Evolutionary conservation across 2,797 vertebrate species (phyloP), one percentile per base, ranked within the genome.

Genomic region (Typhlichthys eigenmanni): DNA sequence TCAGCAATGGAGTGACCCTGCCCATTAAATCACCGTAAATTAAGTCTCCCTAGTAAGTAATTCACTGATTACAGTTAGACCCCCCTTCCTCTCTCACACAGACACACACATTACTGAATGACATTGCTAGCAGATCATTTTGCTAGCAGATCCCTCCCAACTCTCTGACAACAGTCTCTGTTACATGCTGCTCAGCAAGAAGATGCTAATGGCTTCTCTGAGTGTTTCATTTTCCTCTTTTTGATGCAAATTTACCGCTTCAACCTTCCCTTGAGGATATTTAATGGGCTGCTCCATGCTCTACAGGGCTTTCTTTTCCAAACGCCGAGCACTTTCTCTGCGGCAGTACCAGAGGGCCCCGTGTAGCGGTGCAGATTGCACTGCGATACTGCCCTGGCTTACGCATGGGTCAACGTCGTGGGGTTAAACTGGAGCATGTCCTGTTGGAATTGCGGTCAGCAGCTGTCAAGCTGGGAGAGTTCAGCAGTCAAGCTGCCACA

Each of bases 361-460:
- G 62, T 69, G 69, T 2, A 2, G 53, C 48, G 66, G 71, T 69
- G 66, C 82, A 73, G 68, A 81, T 69, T 72, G 58, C 66, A 60
- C 65, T 64, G 9, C n/a, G 58, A 64, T 74, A 78, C 85, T 84
- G 80, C 73, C 63, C 46, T 81, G 83, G 86, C 83, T 87, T 89
- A 85, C 81, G 87, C 82, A 81, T 76, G 80, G 85, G 82, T 86
- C 80, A 73, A 83, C 76, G 79, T 84, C 47, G 59, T 60, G 60
- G 72, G 34, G 63, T 82, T 70, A 79, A 85, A 85, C 81, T 87
- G 62, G 82, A 89, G 68, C 85, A 70, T 82, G 87, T 87, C 87
- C 85, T 82, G 88, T 90, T 79, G 62, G 74, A 87, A 91, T 88
- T 83, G 85, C 82, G 81, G 85, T 89, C 90, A 90, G 86, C 91